These are phyloP conservation scores for Diachasmimorpha longicaudata DNA, from an alignment of 1,140 invertebrate genomes.

Conservation along the genomic window DNA sequence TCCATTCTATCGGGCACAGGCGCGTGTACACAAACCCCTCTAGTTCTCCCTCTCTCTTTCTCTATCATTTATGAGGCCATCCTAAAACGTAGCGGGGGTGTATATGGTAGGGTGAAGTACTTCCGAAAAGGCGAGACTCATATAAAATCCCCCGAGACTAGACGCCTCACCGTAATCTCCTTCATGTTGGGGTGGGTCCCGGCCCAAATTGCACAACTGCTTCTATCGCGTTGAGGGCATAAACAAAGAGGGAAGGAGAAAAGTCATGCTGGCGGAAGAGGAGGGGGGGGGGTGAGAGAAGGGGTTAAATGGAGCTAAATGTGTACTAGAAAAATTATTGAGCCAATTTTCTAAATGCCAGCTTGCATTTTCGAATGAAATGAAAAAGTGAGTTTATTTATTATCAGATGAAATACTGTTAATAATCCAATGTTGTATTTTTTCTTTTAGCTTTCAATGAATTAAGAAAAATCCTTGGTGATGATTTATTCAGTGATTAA, in stretches of 20 bases:
- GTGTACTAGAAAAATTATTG: not conserved
- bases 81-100: not conserved
- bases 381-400: not conserved
- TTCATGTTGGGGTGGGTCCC: not conserved
- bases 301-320: slow-evolving; percentile 4
- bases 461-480: not conserved
- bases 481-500: no score
- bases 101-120: not conserved
- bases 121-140: slow-evolving; percentile 10
- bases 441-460: no score
- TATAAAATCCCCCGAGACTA: slow-evolving; percentile 7
- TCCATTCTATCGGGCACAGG: not conserved
- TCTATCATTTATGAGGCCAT: not conserved
- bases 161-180: slow-evolving; percentile 5
- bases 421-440: not conserved
- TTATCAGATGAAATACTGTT: not conserved
- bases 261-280: not conserved
- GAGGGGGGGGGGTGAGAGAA: no score
- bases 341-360: not conserved
- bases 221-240: slow-evolving; percentile 1
- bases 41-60: not conserved
- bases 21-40: not conserved
- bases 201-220: slow-evolving; percentile 6
- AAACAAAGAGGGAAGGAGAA: not conserved
- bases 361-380: not conserved